Percentiles rank a stretch among this genome's conserved stretches.
phyloP scores from a whole-genome alignment of 1,140 invertebrate genomes.

The Medauroidea extradentata region DNA sequence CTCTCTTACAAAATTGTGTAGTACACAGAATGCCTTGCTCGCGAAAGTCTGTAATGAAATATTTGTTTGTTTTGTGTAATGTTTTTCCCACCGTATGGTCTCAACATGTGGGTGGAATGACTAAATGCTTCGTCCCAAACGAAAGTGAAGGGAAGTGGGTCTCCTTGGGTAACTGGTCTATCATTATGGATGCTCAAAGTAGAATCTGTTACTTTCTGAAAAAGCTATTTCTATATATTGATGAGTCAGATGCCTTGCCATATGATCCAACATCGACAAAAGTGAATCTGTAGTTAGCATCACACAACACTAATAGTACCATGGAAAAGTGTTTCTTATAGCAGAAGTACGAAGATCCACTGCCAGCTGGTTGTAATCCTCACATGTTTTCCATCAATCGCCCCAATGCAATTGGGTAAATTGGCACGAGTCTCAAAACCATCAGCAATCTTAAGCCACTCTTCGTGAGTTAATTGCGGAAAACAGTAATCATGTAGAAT shows the following conservation, averaged over 20 bases:
- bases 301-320: slow-evolving; percentile 26
- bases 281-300: slow-evolving; percentile 24
- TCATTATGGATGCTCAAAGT: slow-evolving; percentile 16
- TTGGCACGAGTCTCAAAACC: slow-evolving; percentile 6
- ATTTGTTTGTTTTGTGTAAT: slow-evolving; percentile 32
- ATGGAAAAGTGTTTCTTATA: slow-evolving; percentile 22
- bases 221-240: slow-evolving; percentile 28
- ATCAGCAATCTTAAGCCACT: neutral
- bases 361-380: slow-evolving; percentile 21
- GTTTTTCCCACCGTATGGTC: slow-evolving; percentile 37
- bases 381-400: slow-evolving; percentile 37
- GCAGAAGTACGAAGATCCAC: slow-evolving; percentile 33
- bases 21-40: slow-evolving; percentile 22
- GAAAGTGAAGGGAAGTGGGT: slow-evolving; percentile 27
- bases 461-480: slow-evolving; percentile 19
- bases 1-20: too few relatives aligned
- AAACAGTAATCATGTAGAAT: slow-evolving; percentile 18
- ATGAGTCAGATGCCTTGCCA: slow-evolving; percentile 16
- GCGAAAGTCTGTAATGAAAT: slow-evolving; percentile 41
- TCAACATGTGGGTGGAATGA: slow-evolving; percentile 38
- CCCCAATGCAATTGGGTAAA: slow-evolving; percentile 20
- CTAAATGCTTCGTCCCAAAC: slow-evolving; percentile 45
- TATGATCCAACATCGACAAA: slow-evolving; percentile 29
- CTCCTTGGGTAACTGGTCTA: slow-evolving; percentile 18
- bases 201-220: slow-evolving; percentile 19